These are phyloP conservation scores for Zaprionus ghesquierei DNA, from an alignment of 1,140 invertebrate species.

Conservation along the genomic window DNA sequence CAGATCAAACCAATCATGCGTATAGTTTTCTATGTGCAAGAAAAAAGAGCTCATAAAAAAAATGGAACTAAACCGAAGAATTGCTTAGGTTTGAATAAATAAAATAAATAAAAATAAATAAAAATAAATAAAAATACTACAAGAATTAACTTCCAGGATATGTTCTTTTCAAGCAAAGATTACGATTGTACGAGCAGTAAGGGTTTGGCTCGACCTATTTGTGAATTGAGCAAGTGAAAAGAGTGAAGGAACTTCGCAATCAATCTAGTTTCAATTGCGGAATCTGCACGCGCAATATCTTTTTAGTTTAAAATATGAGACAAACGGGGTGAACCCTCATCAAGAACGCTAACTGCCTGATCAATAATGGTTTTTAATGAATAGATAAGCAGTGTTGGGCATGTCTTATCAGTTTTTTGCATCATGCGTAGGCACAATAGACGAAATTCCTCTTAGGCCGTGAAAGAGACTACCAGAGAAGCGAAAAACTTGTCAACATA, in stretches of 20 bases:
- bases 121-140: slow-evolving; percentile 56
- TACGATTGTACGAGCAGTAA: slow-evolving; percentile 26
- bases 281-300: slow-evolving; percentile 60
- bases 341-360: slow-evolving; percentile 58
- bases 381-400: slow-evolving; percentile 30
- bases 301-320: slow-evolving; percentile 46
- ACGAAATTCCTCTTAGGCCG: slow-evolving; percentile 13
- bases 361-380: slow-evolving; percentile 26
- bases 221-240: slow-evolving; percentile 30
- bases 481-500: slow-evolving; percentile 51
- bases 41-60: slow-evolving; percentile 31
- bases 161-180: slow-evolving; percentile 38
- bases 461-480: slow-evolving; percentile 57
- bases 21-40: slow-evolving; percentile 32
- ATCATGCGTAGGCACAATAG: slow-evolving; percentile 42
- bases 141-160: slow-evolving; percentile 73
- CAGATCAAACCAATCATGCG: slow-evolving; percentile 48
- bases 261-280: slow-evolving; percentile 45
- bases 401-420: slow-evolving; percentile 52
- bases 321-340: slow-evolving; percentile 52
- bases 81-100: slow-evolving; percentile 50
- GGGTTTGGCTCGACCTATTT: slow-evolving; percentile 42
- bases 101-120: too few relatives aligned
- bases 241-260: slow-evolving; percentile 43
- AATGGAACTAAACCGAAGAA: slow-evolving; percentile 3